Evolutionary conservation across 2,888 invertebrate species (phyloP), one percentile per base, ranked within the genome.

Genomic region (Drosophila parthenogenetica): DNA sequence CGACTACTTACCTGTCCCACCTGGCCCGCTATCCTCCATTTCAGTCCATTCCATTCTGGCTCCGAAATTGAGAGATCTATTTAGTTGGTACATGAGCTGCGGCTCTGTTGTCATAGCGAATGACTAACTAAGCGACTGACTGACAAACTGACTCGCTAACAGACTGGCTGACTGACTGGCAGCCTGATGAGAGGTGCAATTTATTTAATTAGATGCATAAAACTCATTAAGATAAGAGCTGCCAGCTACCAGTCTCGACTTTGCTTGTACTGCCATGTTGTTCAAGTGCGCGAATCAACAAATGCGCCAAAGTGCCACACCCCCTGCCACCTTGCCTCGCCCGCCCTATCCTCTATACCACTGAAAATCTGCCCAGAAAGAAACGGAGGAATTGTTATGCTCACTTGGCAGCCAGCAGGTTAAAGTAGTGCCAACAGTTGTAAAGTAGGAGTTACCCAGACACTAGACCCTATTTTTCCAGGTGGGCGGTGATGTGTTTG

Each of bases 171-270:
- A 51, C 53, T 61, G 17, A 13, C 29, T 8, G 17, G 14, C 49
- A 8, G 53, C 17, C 55, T 29, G 46, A 48, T 42, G 72, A 81
- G 81, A 75, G 79, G 87, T 85, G 90, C 89, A 90, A 89, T 90
- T 89, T 89, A 90, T 91, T 90, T 90, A 90, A 90, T 90, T 91
- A 90, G 90, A 90, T 90, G 90, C 90, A 91, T 90, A 87, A 89
- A 90, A 87, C 91, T 91, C 90, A 90, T 90, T 90, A 91, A 90
- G 90, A 90, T 89, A 90, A 90, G 90, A 90, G 90, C 90, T 72
- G 73, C 69, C 58, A 63, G 48, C 29, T 39, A 37, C 37, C 55
- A 46, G 55, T 57, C 40, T 53, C 25, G 60, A 51, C 63, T 58
- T 40, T 59, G 61, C 58, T 50, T 50, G 63, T 57, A 62, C 43